Percentiles rank a stretch among this genome's conserved stretches.
phyloP scores from a whole-genome alignment of 2,797 vertebrate genomes.

The Thamnophis elegans region DNA sequence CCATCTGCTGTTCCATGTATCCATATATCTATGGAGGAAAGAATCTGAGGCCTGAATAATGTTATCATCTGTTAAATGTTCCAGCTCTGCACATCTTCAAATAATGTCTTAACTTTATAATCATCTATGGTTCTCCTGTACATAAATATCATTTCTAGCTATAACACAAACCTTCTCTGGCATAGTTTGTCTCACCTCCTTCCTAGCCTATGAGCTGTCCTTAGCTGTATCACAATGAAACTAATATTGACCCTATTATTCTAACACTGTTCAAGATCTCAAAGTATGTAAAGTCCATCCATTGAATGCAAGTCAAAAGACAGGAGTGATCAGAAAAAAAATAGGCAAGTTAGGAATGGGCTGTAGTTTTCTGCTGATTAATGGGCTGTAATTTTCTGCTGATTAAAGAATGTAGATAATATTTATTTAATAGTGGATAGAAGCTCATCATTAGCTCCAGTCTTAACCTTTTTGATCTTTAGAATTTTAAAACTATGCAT shows the following conservation, averaged over 20 bases:
- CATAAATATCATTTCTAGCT: background rate
- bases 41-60: background rate
- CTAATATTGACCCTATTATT: background rate
- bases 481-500: background rate
- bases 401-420: background rate
- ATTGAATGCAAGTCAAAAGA: background rate
- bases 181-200: background rate
- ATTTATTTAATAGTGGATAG: background rate
- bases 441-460: background rate
- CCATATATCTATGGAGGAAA: background rate
- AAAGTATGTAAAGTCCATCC: background rate
- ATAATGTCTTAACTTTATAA: background rate
- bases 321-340: background rate
- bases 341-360: background rate
- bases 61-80: background rate
- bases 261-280: background rate
- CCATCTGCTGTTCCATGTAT: background rate
- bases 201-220: background rate
- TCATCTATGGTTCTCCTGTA: background rate
- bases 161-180: background rate
- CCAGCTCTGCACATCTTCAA: background rate
- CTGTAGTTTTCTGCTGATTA: background rate
- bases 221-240: background rate
- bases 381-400: background rate
- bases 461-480: background rate